Conservation (phyloP, 1,140 invertebrate species). For the Pygmarrhopalites habei region DNA sequence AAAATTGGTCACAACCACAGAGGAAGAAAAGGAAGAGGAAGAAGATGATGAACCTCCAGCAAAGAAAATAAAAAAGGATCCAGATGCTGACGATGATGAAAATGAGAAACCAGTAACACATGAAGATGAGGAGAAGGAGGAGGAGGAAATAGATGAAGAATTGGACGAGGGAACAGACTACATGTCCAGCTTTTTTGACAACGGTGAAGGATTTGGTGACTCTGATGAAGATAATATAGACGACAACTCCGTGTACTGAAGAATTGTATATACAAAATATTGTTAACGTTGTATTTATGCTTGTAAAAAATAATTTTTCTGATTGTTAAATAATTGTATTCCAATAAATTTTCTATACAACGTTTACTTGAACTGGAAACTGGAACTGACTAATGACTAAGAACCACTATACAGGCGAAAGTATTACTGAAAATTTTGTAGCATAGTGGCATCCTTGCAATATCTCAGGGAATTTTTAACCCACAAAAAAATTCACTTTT, state of each 20-base stretch:
- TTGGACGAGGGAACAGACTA: conserved; percentile 36
- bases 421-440: no score
- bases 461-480: no score
- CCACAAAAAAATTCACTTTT: no score
- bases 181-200: conserved; percentile 30
- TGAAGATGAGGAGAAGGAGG: conserved; percentile 29
- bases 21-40: conserved; percentile 49
- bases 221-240: conserved; percentile 31
- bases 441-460: no score
- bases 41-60: conserved; percentile 1
- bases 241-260: conserved; percentile 25
- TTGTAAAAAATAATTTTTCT: background rate
- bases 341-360: no score
- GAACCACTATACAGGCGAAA: no score
- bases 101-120: conserved; percentile 1
- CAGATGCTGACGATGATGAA: conserved; percentile 14
- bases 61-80: conserved; percentile 10
- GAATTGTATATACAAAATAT: background rate
- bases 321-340: background rate
- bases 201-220: conserved; percentile 35
- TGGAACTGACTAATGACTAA: no score
- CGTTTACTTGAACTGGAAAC: no score
- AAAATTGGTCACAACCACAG: conserved; percentile 48
- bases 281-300: background rate
- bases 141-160: conserved; percentile 34